Evolutionary conservation across 2,888 invertebrate genomes (phyloP).

Genomic region (Tinea pellionella): DNA sequence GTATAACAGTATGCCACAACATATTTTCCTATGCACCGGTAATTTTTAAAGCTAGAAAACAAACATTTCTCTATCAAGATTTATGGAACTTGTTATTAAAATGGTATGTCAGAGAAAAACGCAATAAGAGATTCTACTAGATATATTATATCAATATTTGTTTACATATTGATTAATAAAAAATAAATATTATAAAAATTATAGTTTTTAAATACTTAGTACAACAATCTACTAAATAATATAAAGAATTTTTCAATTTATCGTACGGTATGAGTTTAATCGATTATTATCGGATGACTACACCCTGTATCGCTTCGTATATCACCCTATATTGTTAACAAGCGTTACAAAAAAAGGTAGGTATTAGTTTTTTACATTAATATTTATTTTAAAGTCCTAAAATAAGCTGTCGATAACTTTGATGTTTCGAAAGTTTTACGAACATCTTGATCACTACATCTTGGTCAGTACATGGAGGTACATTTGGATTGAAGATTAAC

Average conservation of each 20-base stretch:
- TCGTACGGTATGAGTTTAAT: not conserved
- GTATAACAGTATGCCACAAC: no score
- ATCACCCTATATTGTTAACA: not conserved
- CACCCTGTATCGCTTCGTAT: not conserved
- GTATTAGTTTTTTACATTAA: not conserved
- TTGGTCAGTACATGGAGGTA: no score
- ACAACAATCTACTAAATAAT: no score
- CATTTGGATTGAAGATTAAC: no score
- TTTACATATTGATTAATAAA: no score
- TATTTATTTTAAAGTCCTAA: not conserved
- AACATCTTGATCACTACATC: no score
- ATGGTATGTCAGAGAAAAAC: not conserved
- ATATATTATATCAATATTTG: no score
- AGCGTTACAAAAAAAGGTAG: not conserved
- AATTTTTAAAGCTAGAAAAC: not conserved
- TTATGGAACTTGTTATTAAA: constrained; percentile 1
- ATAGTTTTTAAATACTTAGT: not conserved
- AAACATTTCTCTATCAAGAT: not conserved
- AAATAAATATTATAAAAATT: no score
- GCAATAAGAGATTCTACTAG: no score
- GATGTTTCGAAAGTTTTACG: no score
- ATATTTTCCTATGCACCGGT: no score
- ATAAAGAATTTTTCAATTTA: not conserved
- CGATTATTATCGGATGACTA: not conserved
- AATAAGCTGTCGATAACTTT: no score